A percentile compares a stretch with the other conserved stretches of the same genome.
These are phyloP conservation scores for Atopsyche davidsoni DNA, from an alignment of 1,140 invertebrate genomes.

Conservation along the genomic window DNA sequence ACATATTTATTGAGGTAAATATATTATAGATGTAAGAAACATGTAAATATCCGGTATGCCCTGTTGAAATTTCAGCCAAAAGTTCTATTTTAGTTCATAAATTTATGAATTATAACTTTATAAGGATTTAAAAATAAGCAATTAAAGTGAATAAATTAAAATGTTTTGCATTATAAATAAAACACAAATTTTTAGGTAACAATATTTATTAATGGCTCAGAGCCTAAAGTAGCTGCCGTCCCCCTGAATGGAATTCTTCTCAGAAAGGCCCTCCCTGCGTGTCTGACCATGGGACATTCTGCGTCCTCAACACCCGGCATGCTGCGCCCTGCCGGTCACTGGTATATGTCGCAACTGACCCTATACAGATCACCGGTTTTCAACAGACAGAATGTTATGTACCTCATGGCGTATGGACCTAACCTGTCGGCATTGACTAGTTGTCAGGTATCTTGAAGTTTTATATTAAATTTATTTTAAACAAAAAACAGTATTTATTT, in stretches of 20 bases:
- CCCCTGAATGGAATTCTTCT: conserved; percentile 48
- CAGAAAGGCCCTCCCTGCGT: conserved; percentile 43
- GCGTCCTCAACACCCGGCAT: conserved; percentile 9
- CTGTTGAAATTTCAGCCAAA: too few species aligned
- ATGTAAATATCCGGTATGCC: too few species aligned
- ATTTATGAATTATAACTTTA: too few species aligned
- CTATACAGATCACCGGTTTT: conserved; percentile 37
- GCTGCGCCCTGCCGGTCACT: conserved; percentile 23
- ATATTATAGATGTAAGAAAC: too few species aligned
- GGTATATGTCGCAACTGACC: conserved; percentile 32
- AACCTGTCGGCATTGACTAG: conserved; percentile 17
- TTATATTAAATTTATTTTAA: too few species aligned
- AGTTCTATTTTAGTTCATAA: too few species aligned
- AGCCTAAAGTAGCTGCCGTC: conserved; percentile 37
- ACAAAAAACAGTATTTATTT: too few species aligned
- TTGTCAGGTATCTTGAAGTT: conserved; percentile 22
- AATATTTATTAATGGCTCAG: conserved; percentile 45
- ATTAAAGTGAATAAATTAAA: conserved; percentile 5
- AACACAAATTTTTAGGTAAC: conserved; percentile 38
- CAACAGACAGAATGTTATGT: conserved; percentile 32
- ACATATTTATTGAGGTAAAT: conserved; percentile 53
- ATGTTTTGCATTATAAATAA: not conserved
- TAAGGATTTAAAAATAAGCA: too few species aligned
- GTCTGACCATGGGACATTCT: conserved; percentile 44
- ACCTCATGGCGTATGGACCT: conserved; percentile 41